Evolutionary conservation across 2,888 invertebrate genomes (phyloP).

Genomic region (Coelopa pilipes): DNA sequence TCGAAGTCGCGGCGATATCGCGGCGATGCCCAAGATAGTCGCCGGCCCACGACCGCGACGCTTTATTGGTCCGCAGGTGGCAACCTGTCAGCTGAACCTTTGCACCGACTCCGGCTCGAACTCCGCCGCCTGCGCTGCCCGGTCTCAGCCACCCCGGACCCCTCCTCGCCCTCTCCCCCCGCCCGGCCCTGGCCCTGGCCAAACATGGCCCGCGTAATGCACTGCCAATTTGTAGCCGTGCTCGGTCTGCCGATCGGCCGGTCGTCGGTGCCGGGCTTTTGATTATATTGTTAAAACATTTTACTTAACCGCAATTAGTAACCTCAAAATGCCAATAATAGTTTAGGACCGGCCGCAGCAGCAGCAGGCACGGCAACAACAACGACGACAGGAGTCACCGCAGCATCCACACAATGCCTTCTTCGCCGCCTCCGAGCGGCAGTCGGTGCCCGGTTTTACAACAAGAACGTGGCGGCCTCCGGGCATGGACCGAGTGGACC

Average conservation of each 20-base stretch:
- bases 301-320: conserved; percentile 50
- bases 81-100: no score
- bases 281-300: conserved; percentile 49
- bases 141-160: no score
- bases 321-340: conserved; percentile 45
- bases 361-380: no score
- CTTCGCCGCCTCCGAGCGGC: not conserved
- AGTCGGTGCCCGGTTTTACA: not conserved
- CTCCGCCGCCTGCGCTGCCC: no score
- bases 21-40: no score
- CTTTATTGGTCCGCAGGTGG: no score
- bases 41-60: no score
- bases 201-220: not conserved
- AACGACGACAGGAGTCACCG: not conserved
- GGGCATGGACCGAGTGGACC: no score
- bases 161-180: no score
- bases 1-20: no score
- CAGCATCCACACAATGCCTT: not conserved
- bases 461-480: no score
- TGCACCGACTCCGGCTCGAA: no score
- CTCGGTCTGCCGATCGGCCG: not conserved
- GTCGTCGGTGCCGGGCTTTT: conserved; percentile 22
- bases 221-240: conserved; percentile 8
- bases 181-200: not conserved
- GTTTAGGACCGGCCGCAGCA: conserved; percentile 7